phyloP scores from a whole-genome alignment of 2,797 vertebrate genomes.

The Poeciliopsis presidionis region DNA sequence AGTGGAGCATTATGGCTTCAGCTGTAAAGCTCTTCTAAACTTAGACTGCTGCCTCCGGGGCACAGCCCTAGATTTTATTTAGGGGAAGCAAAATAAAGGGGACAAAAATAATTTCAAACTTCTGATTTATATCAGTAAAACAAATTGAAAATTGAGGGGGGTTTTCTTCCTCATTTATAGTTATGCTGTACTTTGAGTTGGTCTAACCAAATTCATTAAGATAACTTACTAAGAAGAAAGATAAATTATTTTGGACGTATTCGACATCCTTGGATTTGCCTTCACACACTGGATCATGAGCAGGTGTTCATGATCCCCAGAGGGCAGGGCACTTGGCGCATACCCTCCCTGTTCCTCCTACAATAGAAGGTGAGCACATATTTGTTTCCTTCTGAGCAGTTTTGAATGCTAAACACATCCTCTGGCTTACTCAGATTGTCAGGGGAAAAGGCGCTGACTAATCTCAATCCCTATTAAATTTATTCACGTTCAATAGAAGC shows the following conservation, averaged over 20 bases:
- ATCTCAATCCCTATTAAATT: conserved; percentile 86
- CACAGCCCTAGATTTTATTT: no score
- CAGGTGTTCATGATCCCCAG: conserved; percentile 17
- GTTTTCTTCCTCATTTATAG: neutral
- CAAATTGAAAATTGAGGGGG: neutral
- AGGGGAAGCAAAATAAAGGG: neutral
- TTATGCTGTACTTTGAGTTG: neutral
- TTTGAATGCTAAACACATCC: conserved; percentile 77
- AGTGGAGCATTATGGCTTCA: no score
- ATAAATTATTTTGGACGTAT: conserved; percentile 3
- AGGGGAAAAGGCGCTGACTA: conserved; percentile 87
- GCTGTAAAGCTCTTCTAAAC: no score
- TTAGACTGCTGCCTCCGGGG: no score
- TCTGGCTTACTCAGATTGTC: conserved; percentile 82
- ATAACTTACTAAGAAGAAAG: conserved; percentile 11
- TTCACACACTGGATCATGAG: conserved; percentile 15
- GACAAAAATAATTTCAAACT: neutral
- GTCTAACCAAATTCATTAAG: neutral
- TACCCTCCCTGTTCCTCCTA: conserved; percentile 6
- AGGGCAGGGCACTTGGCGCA: conserved; percentile 5
- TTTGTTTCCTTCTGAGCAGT: conserved; percentile 62
- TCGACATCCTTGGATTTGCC: conserved; percentile 14
- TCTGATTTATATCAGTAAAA: neutral
- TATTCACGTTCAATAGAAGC: conserved; percentile 92
- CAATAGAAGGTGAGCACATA: conserved; percentile 38